Conservation (phyloP, 2,888 invertebrate species). For the Xylocampa areola region DNA sequence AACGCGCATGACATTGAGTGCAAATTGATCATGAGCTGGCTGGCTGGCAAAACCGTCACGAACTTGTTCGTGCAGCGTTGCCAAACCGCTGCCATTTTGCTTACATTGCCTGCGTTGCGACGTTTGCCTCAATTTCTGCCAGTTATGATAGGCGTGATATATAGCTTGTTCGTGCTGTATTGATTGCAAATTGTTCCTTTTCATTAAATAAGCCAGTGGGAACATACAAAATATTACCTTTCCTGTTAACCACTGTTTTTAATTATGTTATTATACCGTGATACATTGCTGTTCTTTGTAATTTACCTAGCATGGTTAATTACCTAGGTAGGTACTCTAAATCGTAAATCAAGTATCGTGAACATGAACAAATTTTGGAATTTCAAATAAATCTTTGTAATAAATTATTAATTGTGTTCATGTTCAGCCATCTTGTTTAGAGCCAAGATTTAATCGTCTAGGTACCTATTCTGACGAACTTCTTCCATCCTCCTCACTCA, state of each 20-base stretch:
- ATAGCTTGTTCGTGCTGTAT: slow-evolving; percentile 35
- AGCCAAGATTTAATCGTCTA: too few relatives aligned
- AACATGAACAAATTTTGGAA: too few relatives aligned
- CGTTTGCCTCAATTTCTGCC: slow-evolving; percentile 30
- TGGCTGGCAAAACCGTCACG: slow-evolving; percentile 46
- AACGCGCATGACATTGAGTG: slow-evolving; percentile 53
- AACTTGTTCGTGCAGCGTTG: slow-evolving; percentile 56
- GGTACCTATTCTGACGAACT: slow-evolving; percentile 32
- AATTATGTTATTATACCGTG: too few relatives aligned
- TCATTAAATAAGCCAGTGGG: too few relatives aligned
- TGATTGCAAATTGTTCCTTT: too few relatives aligned
- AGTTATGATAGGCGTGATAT: slow-evolving; percentile 40
- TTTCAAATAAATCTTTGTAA: too few relatives aligned
- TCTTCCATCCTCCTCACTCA: slow-evolving; percentile 32
- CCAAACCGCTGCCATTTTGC: slow-evolving; percentile 58
- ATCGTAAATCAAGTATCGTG: too few relatives aligned
- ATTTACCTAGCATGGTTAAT: too few relatives aligned
- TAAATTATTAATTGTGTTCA: slow-evolving; percentile 2
- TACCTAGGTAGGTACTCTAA: too few relatives aligned
- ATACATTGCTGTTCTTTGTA: too few relatives aligned
- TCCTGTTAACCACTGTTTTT: too few relatives aligned
- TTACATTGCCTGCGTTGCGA: slow-evolving; percentile 27
- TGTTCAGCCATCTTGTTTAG: slow-evolving; percentile 42
- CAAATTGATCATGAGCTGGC: slow-evolving; percentile 45
- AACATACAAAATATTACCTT: too few relatives aligned